Evolutionary conservation across 2,113 vertebrate genomes (phyloP).

Genomic region (Heptranchias perlo): DNA sequence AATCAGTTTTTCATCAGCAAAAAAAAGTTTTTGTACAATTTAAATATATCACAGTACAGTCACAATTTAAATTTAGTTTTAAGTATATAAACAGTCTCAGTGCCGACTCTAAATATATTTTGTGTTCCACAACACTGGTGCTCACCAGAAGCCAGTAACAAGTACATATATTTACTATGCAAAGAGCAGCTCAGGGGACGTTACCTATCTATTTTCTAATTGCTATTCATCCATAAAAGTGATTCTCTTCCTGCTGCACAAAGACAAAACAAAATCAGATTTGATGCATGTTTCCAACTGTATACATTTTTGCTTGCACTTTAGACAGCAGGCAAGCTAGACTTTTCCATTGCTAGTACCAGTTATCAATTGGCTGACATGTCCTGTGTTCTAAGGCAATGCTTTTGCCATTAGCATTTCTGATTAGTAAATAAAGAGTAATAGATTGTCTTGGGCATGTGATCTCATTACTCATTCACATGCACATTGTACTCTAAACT

Average conservation of each 20-base stretch:
- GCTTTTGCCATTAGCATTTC: not conserved
- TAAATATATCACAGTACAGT: conserved; percentile 10
- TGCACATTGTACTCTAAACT: no score
- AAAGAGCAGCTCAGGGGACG: not conserved
- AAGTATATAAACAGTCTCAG: not conserved
- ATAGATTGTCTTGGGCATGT: not conserved
- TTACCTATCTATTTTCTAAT: no score
- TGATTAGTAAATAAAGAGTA: not conserved
- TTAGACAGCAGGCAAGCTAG: not conserved
- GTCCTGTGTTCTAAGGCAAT: not conserved
- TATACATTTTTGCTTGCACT: not conserved
- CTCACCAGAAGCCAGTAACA: not conserved
- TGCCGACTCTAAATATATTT: not conserved
- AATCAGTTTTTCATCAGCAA: not conserved
- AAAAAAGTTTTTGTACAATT: not conserved
- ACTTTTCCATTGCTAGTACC: no score
- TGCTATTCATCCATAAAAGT: no score
- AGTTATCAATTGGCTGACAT: not conserved
- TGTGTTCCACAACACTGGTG: not conserved
- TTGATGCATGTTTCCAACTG: no score
- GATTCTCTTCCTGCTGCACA: no score
- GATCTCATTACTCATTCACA: no score
- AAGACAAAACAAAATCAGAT: no score
- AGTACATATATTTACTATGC: not conserved
- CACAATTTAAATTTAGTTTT: not conserved